Percentiles rank a stretch among this genome's conserved stretches.
phyloP scores from a whole-genome alignment of 2,113 vertebrate species.

The Eubucco bourcierii region DNA sequence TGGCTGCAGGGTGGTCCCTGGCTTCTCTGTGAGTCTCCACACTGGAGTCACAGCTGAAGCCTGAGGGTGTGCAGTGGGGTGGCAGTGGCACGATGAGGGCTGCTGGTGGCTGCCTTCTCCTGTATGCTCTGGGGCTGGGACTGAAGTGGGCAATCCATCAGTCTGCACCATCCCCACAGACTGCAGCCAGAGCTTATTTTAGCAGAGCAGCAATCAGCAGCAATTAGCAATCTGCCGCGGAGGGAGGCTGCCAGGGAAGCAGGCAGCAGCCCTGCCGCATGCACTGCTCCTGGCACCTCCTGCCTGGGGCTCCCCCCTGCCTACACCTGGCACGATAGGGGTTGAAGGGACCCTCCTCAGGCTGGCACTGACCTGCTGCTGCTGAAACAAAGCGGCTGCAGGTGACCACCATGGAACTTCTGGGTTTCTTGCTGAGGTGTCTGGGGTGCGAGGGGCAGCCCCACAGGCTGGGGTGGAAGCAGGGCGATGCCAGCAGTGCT shows the following conservation, averaged over 20 bases:
- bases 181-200: conserved; percentile 38
- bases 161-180: neutral
- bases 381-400: neutral
- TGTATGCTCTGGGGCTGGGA: neutral
- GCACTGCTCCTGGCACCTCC: rapidly evolving
- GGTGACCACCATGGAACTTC: rapidly evolving
- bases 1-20: neutral
- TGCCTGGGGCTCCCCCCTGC: neutral
- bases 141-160: neutral
- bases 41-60: rapidly evolving
- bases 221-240: conserved; percentile 40
- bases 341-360: rapidly evolving
- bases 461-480: neutral
- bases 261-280: neutral
- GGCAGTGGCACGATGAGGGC: rapidly evolving
- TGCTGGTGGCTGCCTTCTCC: neutral
- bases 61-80: rapidly evolving
- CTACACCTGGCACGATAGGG: neutral
- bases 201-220: conserved; percentile 27
- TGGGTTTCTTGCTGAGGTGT: rapidly evolving
- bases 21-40: neutral
- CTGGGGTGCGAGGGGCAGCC: neutral
- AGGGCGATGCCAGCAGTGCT: neutral
- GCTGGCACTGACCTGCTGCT: rapidly evolving
- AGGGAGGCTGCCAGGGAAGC: neutral